Evolutionary conservation across 1,140 invertebrate species (phyloP), one percentile per base, ranked within the genome.

Genomic region (Drusus annulatus): DNA sequence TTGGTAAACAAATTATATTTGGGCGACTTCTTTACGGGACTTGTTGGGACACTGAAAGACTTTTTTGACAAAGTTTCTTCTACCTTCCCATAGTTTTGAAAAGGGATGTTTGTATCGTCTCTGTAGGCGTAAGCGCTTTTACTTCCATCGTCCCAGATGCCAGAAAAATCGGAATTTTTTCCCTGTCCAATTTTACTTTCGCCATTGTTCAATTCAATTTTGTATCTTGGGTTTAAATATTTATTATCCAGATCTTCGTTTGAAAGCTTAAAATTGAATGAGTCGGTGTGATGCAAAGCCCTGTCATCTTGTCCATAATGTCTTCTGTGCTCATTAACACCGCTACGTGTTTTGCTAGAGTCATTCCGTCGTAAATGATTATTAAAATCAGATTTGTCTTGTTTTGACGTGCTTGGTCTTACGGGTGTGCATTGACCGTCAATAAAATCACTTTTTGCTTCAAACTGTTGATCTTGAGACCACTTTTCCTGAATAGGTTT

Each of bases 31-130:
- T 87, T 89, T 4, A 83, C 80, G 83, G 91, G 91, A 85, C 90
- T 92, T 21, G 89, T 90, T 0, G 91, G 91, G 84, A 91, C 90
- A 86, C 91, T 92, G 81, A 85, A 86, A 8, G 87, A 89, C 85
- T 85, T 88, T 62, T 81, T 83, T n/a, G 68, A 78, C 15, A 68
- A 16, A 19, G 78, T 65, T 15, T 73, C 63, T 21, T 82, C 75
- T 0, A 88, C n/a, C 86, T 85, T 51, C 84, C 84, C 28, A 80
- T 65, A 65, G 36, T 76, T 80, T 13, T 63, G 31, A 54, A 56
- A 65, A 10, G 76, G 52, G 78, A 52, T 51, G 85, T 84, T 75
- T 78, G 80, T 79, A 80, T 84, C 51, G 63, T 83, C 52, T 79
- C 56, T 80, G 65, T 84, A 74, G 36, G 17, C 56, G 19, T 71